Evolutionary conservation across 2,888 invertebrate species (phyloP).

Genomic region (Timema podura): DNA sequence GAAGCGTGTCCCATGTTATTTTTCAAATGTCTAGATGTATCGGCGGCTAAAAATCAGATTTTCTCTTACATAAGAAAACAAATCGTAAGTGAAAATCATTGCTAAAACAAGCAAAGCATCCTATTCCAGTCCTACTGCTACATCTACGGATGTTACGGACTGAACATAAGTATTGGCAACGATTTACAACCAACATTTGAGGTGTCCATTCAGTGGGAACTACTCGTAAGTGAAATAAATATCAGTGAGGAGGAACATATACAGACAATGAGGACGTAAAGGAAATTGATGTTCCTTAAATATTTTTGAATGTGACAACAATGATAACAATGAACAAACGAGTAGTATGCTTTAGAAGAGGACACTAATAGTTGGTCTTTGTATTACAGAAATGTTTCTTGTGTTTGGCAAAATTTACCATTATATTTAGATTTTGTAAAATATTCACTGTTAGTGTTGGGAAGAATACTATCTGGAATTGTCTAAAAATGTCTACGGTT

Average conservation of each 20-base stretch:
- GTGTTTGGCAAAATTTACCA: constrained; percentile 12
- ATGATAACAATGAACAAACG: background rate
- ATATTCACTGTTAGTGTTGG: background rate
- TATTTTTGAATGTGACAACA: background rate
- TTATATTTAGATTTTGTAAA: constrained; percentile 11
- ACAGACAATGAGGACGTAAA: background rate
- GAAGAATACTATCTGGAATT: background rate
- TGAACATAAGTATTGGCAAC: too few species aligned
- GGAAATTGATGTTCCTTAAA: background rate
- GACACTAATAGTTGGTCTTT: background rate
- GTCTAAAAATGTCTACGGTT: background rate
- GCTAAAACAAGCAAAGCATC: background rate
- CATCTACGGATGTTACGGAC: too few species aligned
- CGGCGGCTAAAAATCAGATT: too few species aligned
- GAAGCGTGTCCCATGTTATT: background rate
- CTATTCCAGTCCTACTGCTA: too few species aligned
- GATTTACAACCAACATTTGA: background rate
- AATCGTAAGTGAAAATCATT: background rate
- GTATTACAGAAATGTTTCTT: background rate
- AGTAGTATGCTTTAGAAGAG: background rate
- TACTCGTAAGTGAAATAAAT: background rate
- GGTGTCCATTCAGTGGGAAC: background rate
- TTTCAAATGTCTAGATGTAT: background rate
- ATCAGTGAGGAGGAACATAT: background rate
- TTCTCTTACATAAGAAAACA: background rate